Base-by-base conservation (phyloP, 35 echinoderm and acorn worm species). In the Hemicentrotus pulcherrimus region DNA sequence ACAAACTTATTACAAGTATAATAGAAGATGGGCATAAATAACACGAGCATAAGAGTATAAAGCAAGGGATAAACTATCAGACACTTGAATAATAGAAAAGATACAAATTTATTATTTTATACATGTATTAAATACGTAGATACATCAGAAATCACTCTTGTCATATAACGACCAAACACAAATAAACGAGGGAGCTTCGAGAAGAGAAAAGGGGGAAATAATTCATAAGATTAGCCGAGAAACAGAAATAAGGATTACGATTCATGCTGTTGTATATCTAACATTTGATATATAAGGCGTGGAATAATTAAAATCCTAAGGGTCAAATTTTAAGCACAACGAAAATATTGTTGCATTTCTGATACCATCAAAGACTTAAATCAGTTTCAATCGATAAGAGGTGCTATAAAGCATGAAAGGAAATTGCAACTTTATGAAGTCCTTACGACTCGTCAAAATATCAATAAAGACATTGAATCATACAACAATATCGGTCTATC, bases 261-360 rank as follows among this genome's bases (percentile, higher is more conserved):
- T 0, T 18, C 61, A 28, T 6, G 22, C 15, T 70, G 18, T 1
- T 28, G 24, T 18, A 28, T 78, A 78, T 8, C 19, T 78, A 18
- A 28, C n/a, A 78, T 4, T 22, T 28, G 48, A 50, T 50, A 50
- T 8, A 78, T 78, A 55, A 55, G 9, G 50, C 50, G 50, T 55
- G 50, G 15, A 0, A 55, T 55, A 78, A 78, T 78, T 78, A 28
- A 78, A 78, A 78, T 78, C 65, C 65, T n/a, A n/a, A 78, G 65
- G 65, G 65, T 78, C 65, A 78, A 28, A 78, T 78, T 78, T 78
- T 28, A 2, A 78, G 65, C 65, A 78, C 65, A 78, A 78, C 5
- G 65, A 78, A 78, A 78, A 78, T 78, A 78, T 78, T 78, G 65
- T 78, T 78, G 65, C 65, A 7, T 78, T 78, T 78, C 65, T 78